A percentile compares a stretch with the other conserved stretches of the same genome.
These are phyloP conservation scores for Toxonevra muliebris DNA, from an alignment of 2,888 invertebrate genomes.

Conservation along the genomic window DNA sequence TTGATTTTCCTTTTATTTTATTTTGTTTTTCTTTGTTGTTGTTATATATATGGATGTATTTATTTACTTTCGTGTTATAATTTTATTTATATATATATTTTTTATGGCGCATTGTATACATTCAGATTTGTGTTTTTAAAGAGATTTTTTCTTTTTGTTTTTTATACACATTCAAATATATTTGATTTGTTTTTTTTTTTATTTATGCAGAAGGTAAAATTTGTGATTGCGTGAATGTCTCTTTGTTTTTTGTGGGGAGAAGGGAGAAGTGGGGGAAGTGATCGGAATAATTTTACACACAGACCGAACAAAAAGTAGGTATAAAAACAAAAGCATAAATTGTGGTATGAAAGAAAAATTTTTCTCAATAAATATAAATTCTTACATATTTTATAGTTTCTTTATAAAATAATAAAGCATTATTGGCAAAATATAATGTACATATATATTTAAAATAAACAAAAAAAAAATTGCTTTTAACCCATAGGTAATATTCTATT, in stretches of 20 bases:
- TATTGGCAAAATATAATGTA: conserved; percentile 28
- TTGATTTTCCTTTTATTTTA: not conserved
- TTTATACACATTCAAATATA: not conserved
- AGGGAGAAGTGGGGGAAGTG: not conserved
- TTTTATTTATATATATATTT: not conserved
- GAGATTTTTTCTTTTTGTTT: not conserved
- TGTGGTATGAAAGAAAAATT: no score
- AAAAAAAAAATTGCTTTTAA: conserved; percentile 8
- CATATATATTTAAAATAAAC: conserved; percentile 34
- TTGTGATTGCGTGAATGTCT: not conserved
- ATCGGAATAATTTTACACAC: not conserved
- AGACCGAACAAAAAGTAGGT: not conserved
- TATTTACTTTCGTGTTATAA: not conserved
- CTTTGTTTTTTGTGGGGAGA: not conserved
- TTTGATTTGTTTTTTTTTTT: not conserved
- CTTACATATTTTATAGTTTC: conserved; percentile 32
- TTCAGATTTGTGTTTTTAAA: not conserved
- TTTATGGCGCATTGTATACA: conserved; percentile 29
- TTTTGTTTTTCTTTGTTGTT: not conserved
- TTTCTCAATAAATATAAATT: conserved; percentile 36
- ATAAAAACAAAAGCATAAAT: not conserved
- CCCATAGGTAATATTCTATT: no score
- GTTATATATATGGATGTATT: not conserved
- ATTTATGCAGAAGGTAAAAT: not conserved
- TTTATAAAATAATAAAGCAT: conserved; percentile 33